Evolutionary conservation across 2,888 invertebrate genomes (phyloP).

Genomic region (Rotaria macrura): DNA sequence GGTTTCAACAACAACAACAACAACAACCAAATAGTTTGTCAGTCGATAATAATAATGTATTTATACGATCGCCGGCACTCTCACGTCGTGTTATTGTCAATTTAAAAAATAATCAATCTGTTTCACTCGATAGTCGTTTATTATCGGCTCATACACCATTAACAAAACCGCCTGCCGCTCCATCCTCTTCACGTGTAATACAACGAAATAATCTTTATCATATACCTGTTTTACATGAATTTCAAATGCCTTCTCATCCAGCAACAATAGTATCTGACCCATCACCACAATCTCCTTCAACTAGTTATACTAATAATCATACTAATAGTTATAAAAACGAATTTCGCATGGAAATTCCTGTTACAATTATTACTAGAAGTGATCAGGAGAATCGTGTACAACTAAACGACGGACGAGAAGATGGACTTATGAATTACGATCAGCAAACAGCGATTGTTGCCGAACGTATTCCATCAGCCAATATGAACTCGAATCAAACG

Average conservation of each 20-base stretch:
- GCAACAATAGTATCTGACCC: background rate
- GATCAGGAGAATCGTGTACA: background rate
- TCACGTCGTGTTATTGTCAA: conserved; percentile 19
- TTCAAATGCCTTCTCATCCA: background rate
- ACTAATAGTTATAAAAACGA: conserved; percentile 13
- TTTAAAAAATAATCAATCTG: conserved; percentile 13
- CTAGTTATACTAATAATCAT: background rate
- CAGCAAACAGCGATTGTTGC: background rate
- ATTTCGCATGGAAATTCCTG: background rate
- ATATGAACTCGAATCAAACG: background rate
- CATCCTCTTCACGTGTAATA: background rate
- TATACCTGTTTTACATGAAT: conserved; percentile 16
- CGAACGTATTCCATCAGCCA: background rate
- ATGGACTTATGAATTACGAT: background rate
- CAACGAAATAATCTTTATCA: conserved; percentile 4
- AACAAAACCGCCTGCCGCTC: background rate
- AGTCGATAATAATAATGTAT: background rate
- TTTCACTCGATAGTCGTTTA: conserved; percentile 17
- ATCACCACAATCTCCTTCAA: background rate
- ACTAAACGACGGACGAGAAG: background rate
- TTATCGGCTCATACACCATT: background rate
- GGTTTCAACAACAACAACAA: conserved; percentile 1
- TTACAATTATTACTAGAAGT: background rate
- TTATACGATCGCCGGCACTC: background rate
- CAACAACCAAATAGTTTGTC: background rate